Evolutionary conservation across 1,140 invertebrate species (phyloP).

Genomic region (Gryon sp.): DNA sequence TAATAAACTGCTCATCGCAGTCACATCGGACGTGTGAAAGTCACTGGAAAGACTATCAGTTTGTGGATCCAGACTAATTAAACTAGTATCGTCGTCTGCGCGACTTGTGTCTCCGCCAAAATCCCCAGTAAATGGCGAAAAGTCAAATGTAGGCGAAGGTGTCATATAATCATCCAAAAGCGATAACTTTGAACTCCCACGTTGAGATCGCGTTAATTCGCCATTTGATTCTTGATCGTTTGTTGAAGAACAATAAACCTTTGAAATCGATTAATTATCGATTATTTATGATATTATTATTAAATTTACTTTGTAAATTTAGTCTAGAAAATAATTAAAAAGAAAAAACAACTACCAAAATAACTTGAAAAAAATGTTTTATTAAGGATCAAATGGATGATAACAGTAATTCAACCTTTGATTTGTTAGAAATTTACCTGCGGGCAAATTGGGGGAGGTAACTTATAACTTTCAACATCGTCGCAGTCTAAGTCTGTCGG

Average conservation of each 20-base stretch:
- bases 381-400: too few relatives aligned
- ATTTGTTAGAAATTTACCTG: constrained; percentile 69
- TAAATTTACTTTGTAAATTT: too few relatives aligned
- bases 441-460: constrained; percentile 77
- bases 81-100: constrained; percentile 73
- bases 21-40: constrained; percentile 64
- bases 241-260: constrained; percentile 43
- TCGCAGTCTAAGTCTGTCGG: constrained; percentile 82
- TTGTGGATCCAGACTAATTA: constrained; percentile 82
- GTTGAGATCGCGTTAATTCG: constrained; percentile 47
- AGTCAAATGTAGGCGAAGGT: constrained; percentile 77
- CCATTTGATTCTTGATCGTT: constrained; percentile 63
- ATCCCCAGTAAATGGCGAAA: constrained; percentile 74
- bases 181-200: constrained; percentile 66
- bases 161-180: constrained; percentile 74
- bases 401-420: too few relatives aligned
- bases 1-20: constrained; percentile 71
- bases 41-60: constrained; percentile 70
- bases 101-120: constrained; percentile 72
- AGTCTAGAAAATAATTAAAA: not conserved
- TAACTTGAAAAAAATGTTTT: too few relatives aligned
- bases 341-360: too few relatives aligned
- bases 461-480: constrained; percentile 77
- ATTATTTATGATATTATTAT: not conserved
- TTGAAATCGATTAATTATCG: constrained; percentile 8